Base-by-base conservation (phyloP, 2,888 invertebrate genomes). In the Eudemis profundana region DNA sequence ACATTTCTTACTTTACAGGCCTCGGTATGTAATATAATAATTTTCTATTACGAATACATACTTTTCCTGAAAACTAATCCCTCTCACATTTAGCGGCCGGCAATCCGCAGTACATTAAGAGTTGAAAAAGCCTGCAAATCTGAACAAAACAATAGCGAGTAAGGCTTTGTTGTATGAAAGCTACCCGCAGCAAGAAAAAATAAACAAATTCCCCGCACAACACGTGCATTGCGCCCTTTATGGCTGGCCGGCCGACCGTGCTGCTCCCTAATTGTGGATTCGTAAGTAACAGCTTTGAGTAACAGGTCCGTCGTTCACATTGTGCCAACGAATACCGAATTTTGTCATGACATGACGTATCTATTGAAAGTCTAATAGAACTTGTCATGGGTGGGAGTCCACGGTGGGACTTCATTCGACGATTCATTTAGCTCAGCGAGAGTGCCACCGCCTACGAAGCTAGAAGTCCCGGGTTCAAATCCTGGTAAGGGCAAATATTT, bases 171-270 rank as follows among this genome's bases (percentile, higher is more conserved):
- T 68, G 50, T 63, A 60, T 56, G 46, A 62, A 69, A 70, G 72
- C 68, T 63, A 60, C 65, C 47, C 50, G 59, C 70, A 70, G 63
- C 73, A 72, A 73, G 72, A 72, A 71, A 78, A 75, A 75, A 75
- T 72, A 77, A 77, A 76, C 70, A 74, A 71, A 70, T 60, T 54
- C 17, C n/a, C 53, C 17, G 49, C 67, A 61, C 66, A 42, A 67
- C 64, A 66, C 59, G 56, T 63, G 57, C 38, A 49, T 59, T 59
- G 64, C 59, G 59, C 50, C 61, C 44, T 67, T 69, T 67, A 53
- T 65, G 59, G 46, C 27, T 27, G 46, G 19, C 54, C 51, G 46
- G 21, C 62, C 38, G 51, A 33, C 54, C 64, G 56, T 64, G 57
- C 44, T 23, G 23, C 42, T 44, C 33, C 54, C 54, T 61, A 56